These are phyloP conservation scores for Sipunculus nudus DNA, from an alignment of 2,888 invertebrate genomes.

Conservation along the genomic window DNA sequence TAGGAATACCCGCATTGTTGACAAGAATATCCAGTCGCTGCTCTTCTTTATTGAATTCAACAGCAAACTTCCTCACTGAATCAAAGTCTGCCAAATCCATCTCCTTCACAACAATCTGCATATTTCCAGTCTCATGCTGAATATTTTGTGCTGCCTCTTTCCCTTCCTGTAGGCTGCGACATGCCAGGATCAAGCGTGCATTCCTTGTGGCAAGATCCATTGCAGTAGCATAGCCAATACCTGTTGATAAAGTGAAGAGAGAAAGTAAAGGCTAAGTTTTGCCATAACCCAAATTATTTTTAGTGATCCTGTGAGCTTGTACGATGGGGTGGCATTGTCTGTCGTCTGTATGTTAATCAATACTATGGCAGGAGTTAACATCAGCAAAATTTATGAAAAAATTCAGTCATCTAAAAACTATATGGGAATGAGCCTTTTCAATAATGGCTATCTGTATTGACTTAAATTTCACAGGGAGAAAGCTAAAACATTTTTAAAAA, in stretches of 20 bases:
- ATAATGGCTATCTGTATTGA: too few relatives aligned
- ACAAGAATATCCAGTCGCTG: constrained; percentile 41
- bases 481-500: too few relatives aligned
- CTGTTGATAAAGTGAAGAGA: constrained; percentile 13
- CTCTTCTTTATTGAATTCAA: constrained; percentile 32
- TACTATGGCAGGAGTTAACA: too few relatives aligned
- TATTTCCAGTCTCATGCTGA: constrained; percentile 22
- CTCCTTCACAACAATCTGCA: constrained; percentile 17
- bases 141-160: constrained; percentile 32
- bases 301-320: too few relatives aligned
- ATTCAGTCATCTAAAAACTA: too few relatives aligned
- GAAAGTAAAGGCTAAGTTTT: too few relatives aligned
- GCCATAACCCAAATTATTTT: too few relatives aligned
- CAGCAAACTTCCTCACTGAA: constrained; percentile 32
- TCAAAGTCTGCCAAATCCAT: constrained; percentile 35
- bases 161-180: constrained; percentile 42
- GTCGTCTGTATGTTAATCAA: too few relatives aligned
- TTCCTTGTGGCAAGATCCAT: constrained; percentile 43
- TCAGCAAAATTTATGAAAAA: too few relatives aligned
- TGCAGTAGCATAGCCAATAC: constrained; percentile 50
- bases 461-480: too few relatives aligned
- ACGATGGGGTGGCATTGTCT: too few relatives aligned
- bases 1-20: constrained; percentile 43
- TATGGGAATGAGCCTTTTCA: too few relatives aligned
- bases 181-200: constrained; percentile 47